Evolutionary conservation across 2,113 vertebrate genomes (phyloP).

Genomic region (Pantherophis guttatus): DNA sequence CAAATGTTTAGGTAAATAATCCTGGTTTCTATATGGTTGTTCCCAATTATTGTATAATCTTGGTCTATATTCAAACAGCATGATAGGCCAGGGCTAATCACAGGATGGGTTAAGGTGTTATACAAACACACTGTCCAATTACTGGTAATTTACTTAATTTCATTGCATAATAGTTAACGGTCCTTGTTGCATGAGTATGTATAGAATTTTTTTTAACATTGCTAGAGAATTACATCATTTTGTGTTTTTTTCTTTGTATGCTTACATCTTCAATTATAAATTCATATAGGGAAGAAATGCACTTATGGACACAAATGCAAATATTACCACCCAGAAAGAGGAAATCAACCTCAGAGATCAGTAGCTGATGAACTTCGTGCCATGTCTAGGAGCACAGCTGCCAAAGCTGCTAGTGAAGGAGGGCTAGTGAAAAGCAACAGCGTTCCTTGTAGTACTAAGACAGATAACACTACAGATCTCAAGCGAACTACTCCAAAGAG

Average conservation of each 20-base stretch:
- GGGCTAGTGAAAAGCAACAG: conserved; percentile 96
- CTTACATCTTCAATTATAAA: background rate
- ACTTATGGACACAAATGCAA: conserved; percentile 99
- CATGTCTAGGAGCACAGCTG: conserved; percentile 85
- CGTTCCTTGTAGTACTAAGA: conserved; percentile 82
- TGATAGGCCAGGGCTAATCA: background rate
- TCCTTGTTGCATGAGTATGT: background rate
- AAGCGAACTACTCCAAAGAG: conserved; percentile 84
- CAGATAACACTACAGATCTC: conserved; percentile 71
- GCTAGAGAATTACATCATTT: background rate
- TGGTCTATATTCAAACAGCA: background rate
- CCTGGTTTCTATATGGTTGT: background rate
- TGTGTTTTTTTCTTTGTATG: background rate
- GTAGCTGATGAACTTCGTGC: conserved; percentile 96
- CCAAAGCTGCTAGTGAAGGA: conserved; percentile 81
- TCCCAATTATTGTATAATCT: background rate
- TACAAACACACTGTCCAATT: background rate
- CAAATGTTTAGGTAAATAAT: background rate
- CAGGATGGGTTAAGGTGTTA: background rate
- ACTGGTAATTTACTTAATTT: background rate
- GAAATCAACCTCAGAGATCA: conserved; percentile 92
- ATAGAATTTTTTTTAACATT: background rate
- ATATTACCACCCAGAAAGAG: conserved; percentile 94
- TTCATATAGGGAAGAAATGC: conserved; percentile 89
- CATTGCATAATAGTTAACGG: background rate